A percentile compares a stretch with the other conserved stretches of the same genome.
These are phyloP conservation scores for Macrobrachium nipponense DNA, from an alignment of 1,140 invertebrate species.

Conservation along the genomic window DNA sequence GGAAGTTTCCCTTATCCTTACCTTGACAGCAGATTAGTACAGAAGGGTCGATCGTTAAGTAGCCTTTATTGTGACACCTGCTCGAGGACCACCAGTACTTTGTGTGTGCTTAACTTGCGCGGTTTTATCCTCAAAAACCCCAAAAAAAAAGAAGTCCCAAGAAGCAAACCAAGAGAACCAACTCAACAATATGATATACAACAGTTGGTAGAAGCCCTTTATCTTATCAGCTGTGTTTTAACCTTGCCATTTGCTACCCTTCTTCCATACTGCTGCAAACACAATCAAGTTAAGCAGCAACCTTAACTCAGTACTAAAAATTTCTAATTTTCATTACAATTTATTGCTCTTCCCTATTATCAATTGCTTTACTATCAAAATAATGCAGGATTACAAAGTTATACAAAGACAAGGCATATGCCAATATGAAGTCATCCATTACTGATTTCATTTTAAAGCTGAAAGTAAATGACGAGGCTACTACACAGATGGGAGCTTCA, in stretches of 20 bases:
- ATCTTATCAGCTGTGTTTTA: background rate
- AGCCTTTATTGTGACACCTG: slow-evolving; percentile 38
- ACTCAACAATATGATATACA: slow-evolving; percentile 35
- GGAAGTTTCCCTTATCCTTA: slow-evolving; percentile 64
- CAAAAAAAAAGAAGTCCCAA: slow-evolving; percentile 46
- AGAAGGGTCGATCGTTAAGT: slow-evolving; percentile 47
- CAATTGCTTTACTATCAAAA: no score
- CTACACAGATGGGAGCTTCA: no score
- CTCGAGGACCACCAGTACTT: slow-evolving; percentile 29
- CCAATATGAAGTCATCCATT: no score
- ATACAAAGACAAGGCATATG: no score
- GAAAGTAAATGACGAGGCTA: no score
- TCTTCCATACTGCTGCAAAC: background rate
- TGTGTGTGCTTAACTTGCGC: slow-evolving; percentile 34
- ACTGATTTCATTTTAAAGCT: no score
- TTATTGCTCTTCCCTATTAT: background rate
- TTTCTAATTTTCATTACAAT: background rate
- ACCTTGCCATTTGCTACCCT: slow-evolving; percentile 8
- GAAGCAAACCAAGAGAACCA: slow-evolving; percentile 44
- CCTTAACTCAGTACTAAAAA: background rate
- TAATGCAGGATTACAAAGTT: no score
- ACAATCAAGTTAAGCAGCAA: background rate
- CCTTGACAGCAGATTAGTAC: slow-evolving; percentile 60
- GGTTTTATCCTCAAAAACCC: slow-evolving; percentile 55
- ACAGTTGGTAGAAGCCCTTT: background rate